Evolutionary conservation across 2,113 vertebrate species (phyloP), one percentile per base, ranked within the genome.

Genomic region (Actenoides lindsayi): DNA sequence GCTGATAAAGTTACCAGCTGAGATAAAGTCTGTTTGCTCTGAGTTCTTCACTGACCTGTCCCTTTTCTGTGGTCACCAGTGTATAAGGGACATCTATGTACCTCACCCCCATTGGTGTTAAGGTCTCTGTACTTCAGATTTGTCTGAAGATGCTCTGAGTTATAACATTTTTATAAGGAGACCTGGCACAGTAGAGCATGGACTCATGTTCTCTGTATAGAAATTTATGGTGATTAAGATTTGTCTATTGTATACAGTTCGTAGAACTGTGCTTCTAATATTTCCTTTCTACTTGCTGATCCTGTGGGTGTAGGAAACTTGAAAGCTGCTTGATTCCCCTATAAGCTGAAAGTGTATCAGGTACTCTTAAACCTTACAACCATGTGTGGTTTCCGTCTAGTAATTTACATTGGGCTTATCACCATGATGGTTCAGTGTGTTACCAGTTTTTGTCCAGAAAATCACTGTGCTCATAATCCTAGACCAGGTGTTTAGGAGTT

Each of bases 361-460:
- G 25, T 50, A 14, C 31, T 57, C n/a, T 82, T 79, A 84, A 57
- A 51, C 44, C 44, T 59, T 82, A 31, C 23, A 83, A 2, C 10
- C 10, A 1, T 59, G 46, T 19, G 18, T 54, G 17, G 17, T 50
- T 89, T 81, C 20, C 1, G 2, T 42, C 31, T 73, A 74, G 46
- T 44, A 6, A 35, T 64, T 76, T 68, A 9, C n/a, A 16, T 0
- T 21, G n/a, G 12, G 8, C 25, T 89, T 71, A 64, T 77, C 30
- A n/a, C 8, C 13, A 7, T 1, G 3, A 24, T 37, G 23, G 1
- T 2, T 4, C 5, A 31, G 30, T 27, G 17, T 57, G 25, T 68
- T 54, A 74, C 3, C 19, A 23, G 13, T 7, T 4, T n/a, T 5
- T 25, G 13, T 48, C 21, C 54, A 81, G 54, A 79, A 73, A 51